phyloP scores from a whole-genome alignment of 2,113 vertebrate genomes.

The Mesitornis unicolor region DNA sequence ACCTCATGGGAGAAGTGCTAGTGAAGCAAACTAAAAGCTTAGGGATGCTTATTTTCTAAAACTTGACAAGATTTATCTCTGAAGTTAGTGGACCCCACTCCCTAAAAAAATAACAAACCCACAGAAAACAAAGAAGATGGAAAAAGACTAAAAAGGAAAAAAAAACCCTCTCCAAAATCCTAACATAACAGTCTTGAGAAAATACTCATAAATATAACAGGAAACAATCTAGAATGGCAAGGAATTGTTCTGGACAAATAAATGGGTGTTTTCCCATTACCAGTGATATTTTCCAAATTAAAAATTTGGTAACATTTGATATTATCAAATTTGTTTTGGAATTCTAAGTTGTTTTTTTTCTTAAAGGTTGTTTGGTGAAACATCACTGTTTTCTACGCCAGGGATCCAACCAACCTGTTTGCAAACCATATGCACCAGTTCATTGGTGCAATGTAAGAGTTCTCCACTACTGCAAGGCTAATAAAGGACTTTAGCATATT shows the following conservation, averaged over 20 bases:
- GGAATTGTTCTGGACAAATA: background rate
- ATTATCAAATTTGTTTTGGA: background rate
- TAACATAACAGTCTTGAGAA: background rate
- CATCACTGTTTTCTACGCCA: background rate
- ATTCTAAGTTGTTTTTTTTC: background rate
- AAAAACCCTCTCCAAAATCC: background rate
- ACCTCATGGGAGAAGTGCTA: background rate
- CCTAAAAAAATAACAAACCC: accelerated
- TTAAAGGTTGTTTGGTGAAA: background rate
- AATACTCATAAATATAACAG: background rate
- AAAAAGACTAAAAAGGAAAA: background rate
- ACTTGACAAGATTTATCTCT: background rate
- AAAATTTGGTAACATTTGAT: background rate
- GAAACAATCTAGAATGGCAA: background rate
- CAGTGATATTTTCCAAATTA: background rate
- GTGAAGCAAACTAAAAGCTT: background rate
- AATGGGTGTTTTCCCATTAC: background rate
- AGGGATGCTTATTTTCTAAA: background rate
- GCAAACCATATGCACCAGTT: background rate
- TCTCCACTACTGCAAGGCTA: background rate
- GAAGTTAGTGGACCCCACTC: background rate
- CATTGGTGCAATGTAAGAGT: background rate
- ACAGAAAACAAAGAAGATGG: background rate
- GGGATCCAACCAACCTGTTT: background rate
- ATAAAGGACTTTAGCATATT: background rate